phyloP scores from a whole-genome alignment of 1,140 invertebrate species.

The Platyscapa corneri region DNA sequence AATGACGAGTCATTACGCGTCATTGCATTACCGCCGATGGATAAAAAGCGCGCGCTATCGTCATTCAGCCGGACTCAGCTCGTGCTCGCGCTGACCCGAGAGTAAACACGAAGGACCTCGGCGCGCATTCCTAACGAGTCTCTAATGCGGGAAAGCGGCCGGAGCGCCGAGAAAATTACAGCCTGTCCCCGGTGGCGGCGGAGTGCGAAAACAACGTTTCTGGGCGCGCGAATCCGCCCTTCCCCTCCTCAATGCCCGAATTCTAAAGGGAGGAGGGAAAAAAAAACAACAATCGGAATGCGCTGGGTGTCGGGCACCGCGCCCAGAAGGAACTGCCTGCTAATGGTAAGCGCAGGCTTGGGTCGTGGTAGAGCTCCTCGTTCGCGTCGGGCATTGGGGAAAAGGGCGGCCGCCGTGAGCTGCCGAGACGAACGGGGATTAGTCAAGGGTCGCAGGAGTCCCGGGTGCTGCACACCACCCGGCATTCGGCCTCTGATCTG shows the following conservation, averaged over 20 bases:
- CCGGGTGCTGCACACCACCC: constrained; percentile 7
- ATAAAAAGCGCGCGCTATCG: background rate
- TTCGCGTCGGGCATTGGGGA: background rate
- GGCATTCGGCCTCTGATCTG: constrained; percentile 34
- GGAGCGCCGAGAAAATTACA: constrained; percentile 6
- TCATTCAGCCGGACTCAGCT: too few relatives aligned
- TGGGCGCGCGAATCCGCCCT: background rate
- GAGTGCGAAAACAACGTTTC: background rate
- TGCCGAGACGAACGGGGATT: constrained; percentile 44
- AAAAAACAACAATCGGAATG: background rate
- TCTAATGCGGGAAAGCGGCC: background rate
- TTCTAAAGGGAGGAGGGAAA: background rate
- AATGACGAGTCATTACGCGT: constrained; percentile 8
- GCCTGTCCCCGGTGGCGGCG: background rate
- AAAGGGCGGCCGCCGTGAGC: constrained; percentile 34
- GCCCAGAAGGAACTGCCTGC: background rate
- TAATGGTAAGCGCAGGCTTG: background rate
- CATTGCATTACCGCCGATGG: background rate
- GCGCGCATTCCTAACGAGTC: background rate
- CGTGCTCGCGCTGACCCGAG: background rate
- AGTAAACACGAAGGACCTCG: background rate
- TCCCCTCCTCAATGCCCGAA: background rate
- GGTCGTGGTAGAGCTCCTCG: background rate
- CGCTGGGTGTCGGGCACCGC: background rate
- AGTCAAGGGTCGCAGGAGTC: constrained; percentile 42